Conservation (phyloP, 2,888 invertebrate species). For the Lasioglossum leucozonium region DNA sequence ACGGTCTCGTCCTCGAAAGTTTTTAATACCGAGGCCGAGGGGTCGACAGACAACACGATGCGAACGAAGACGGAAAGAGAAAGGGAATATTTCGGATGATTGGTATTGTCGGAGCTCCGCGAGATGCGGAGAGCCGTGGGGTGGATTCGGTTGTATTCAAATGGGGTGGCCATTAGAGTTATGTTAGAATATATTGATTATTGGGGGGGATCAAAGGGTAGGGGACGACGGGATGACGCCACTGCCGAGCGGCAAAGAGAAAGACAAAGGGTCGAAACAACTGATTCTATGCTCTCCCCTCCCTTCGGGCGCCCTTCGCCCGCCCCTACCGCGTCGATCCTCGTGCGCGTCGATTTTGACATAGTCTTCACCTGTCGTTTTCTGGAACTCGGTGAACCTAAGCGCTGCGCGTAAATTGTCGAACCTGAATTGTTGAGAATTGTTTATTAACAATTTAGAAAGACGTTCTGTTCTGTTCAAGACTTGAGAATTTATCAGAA, state of each 20-base stretch:
- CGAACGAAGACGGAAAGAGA: conserved; percentile 54
- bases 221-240: conserved; percentile 78
- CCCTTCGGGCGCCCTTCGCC: conserved; percentile 39
- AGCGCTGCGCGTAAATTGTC: no score
- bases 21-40: conserved; percentile 82
- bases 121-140: conserved; percentile 74
- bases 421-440: neutral
- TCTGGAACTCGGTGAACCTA: neutral
- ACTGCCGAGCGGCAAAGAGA: conserved; percentile 71
- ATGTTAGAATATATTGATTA: conserved; percentile 85
- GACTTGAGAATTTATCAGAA: neutral
- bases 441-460: neutral
- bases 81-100: conserved; percentile 82
- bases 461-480: neutral
- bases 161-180: conserved; percentile 84
- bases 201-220: conserved; percentile 84
- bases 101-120: conserved; percentile 81
- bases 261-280: conserved; percentile 77
- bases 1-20: conserved; percentile 79
- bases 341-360: conserved; percentile 9
- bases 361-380: conserved; percentile 25
- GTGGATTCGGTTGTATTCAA: conserved; percentile 81
- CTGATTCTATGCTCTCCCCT: conserved; percentile 57
- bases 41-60: conserved; percentile 65
- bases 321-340: conserved; percentile 10